phyloP scores from a whole-genome alignment of 1,140 invertebrate species.

The Dinoponera quadriceps region DNA sequence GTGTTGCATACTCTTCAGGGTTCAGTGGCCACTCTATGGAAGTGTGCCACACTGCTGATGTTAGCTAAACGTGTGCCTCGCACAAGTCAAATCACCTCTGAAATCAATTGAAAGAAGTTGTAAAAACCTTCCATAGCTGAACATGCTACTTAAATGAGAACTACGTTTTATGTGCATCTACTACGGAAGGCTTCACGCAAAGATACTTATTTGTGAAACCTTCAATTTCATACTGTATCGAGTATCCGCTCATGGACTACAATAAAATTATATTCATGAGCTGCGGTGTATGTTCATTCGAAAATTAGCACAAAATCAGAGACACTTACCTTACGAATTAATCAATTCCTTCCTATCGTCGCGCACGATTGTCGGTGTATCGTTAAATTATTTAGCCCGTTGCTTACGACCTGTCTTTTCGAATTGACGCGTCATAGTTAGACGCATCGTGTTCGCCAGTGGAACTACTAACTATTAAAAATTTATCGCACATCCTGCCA shows the following conservation, averaged over 20 bases:
- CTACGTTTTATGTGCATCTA: neutral
- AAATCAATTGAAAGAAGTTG: neutral
- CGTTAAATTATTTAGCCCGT: neutral
- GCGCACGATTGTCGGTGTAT: neutral
- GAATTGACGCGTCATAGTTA: neutral
- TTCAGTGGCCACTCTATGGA: slow-evolving; percentile 46
- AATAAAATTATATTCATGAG: slow-evolving; percentile 2
- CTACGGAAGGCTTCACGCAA: neutral
- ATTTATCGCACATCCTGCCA: neutral
- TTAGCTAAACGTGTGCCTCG: neutral
- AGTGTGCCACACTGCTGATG: neutral
- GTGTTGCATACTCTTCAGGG: slow-evolving; percentile 77
- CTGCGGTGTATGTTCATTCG: slow-evolving; percentile 8
- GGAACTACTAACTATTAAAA: neutral
- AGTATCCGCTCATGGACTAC: neutral
- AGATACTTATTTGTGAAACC: slow-evolving; percentile 16
- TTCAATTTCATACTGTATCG: neutral
- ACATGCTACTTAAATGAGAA: neutral
- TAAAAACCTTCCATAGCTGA: neutral
- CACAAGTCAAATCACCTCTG: neutral
- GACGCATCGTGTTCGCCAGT: neutral
- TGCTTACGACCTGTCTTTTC: too few relatives aligned
- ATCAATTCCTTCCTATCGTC: neutral
- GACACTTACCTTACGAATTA: neutral
- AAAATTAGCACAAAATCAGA: slow-evolving; percentile 6